Percentiles rank a stretch among this genome's conserved stretches.
These are phyloP conservation scores for Agapornis roseicollis DNA, from an alignment of 2,113 vertebrate species.

Conservation along the genomic window DNA sequence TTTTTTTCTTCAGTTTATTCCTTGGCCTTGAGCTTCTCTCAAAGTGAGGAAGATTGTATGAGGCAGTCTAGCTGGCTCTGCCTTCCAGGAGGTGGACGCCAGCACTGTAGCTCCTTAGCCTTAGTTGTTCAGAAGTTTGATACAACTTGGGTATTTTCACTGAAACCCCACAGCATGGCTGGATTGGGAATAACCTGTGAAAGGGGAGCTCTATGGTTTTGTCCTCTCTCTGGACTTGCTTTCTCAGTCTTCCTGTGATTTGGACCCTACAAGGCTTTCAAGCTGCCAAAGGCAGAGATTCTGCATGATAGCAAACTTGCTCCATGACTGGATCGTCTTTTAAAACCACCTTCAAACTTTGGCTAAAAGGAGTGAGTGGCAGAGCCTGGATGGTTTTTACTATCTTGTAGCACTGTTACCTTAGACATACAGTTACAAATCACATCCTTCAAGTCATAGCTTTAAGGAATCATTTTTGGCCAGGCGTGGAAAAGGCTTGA, in stretches of 20 bases:
- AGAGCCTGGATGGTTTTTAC: not conserved
- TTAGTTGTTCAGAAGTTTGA: not conserved
- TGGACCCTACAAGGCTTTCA: not conserved
- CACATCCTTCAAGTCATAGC: not conserved
- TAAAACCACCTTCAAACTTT: not conserved
- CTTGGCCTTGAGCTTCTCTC: not conserved
- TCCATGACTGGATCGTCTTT: not conserved
- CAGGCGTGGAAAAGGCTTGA: not conserved
- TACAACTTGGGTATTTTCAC: not conserved
- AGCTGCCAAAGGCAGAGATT: not conserved
- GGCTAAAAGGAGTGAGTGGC: not conserved
- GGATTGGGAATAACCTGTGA: not conserved
- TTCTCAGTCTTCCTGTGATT: not conserved
- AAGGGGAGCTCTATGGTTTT: not conserved
- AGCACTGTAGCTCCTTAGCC: not conserved
- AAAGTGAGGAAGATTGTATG: not conserved
- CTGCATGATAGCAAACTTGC: not conserved
- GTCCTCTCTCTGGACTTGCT: not conserved
- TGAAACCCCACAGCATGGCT: not conserved
- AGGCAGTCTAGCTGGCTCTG: not conserved
- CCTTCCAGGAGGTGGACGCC: not conserved
- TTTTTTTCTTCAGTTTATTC: not conserved
- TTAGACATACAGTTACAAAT: not conserved
- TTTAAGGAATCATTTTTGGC: not conserved
- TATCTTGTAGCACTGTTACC: not conserved